Evolutionary conservation across 2,888 invertebrate species (phyloP).

Genomic region (Polyploca ridens): DNA sequence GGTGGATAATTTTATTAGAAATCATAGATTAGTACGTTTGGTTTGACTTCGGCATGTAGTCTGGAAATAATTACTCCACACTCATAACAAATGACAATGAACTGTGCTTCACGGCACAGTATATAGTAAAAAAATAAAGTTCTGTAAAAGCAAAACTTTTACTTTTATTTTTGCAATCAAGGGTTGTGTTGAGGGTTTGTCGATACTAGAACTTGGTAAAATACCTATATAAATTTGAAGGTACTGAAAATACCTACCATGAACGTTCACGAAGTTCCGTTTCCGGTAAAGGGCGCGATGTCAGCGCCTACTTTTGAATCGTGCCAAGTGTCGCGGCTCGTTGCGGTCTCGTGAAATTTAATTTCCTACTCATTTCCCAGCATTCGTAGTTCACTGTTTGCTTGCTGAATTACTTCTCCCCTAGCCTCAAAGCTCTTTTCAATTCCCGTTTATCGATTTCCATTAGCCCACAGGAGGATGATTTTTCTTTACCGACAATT

Average conservation of each 20-base stretch:
- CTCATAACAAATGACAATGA: too few relatives aligned
- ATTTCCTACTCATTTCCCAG: conserved; percentile 66
- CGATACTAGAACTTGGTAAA: too few relatives aligned
- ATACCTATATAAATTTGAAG: too few relatives aligned
- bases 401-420: conserved; percentile 31
- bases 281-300: conserved; percentile 21
- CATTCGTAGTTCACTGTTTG: conserved; percentile 44
- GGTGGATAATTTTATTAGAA: too few relatives aligned
- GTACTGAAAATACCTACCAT: neutral
- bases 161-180: too few relatives aligned
- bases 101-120: too few relatives aligned
- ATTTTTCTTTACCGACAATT: conserved; percentile 26
- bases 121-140: too few relatives aligned
- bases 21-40: too few relatives aligned
- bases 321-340: conserved; percentile 36
- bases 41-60: too few relatives aligned
- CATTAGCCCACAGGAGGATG: conserved; percentile 27
- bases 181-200: too few relatives aligned
- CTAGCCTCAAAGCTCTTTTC: conserved; percentile 30
- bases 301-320: conserved; percentile 32
- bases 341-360: conserved; percentile 52
- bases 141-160: too few relatives aligned
- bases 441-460: conserved; percentile 41
- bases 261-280: conserved; percentile 6
- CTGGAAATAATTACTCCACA: too few relatives aligned